Conservation (phyloP, 1,140 invertebrate genomes). For the Cryptotermes secundus region DNA sequence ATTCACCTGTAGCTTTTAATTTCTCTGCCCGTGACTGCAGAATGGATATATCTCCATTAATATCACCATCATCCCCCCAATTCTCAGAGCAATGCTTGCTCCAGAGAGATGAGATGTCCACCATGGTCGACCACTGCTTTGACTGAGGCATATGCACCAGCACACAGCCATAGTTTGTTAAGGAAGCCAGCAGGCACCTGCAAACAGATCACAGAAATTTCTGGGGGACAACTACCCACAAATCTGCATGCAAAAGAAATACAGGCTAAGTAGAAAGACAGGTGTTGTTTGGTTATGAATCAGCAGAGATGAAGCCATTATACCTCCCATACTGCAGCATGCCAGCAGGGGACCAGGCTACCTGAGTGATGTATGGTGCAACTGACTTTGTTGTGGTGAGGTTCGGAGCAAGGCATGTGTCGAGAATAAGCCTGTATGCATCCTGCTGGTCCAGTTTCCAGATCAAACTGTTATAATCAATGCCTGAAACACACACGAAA, state of each 20-base stretch:
- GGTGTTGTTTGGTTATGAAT: too few relatives aligned
- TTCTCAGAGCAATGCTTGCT: background rate
- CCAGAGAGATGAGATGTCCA: background rate
- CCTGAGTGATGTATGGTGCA: background rate
- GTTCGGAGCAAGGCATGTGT: background rate
- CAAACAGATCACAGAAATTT: background rate
- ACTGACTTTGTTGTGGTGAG: background rate
- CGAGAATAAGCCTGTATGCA: background rate
- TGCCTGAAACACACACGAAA: background rate
- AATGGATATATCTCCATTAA: background rate
- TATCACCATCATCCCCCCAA: background rate
- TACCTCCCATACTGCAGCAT: background rate
- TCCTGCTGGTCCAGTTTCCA: background rate
- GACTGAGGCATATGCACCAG: background rate
- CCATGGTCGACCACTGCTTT: background rate
- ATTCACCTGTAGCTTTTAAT: background rate
- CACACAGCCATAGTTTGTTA: slow-evolving; percentile 7
- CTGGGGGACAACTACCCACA: background rate
- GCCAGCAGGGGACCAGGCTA: slow-evolving; percentile 13
- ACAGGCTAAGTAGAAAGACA: background rate
- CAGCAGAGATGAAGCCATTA: background rate
- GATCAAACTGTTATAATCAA: background rate
- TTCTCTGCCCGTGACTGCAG: background rate
- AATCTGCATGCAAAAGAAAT: background rate
- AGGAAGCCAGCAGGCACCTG: background rate